Evolutionary conservation across 2,113 vertebrate genomes (phyloP).

Genomic region (Psilopogon haemacephalus): DNA sequence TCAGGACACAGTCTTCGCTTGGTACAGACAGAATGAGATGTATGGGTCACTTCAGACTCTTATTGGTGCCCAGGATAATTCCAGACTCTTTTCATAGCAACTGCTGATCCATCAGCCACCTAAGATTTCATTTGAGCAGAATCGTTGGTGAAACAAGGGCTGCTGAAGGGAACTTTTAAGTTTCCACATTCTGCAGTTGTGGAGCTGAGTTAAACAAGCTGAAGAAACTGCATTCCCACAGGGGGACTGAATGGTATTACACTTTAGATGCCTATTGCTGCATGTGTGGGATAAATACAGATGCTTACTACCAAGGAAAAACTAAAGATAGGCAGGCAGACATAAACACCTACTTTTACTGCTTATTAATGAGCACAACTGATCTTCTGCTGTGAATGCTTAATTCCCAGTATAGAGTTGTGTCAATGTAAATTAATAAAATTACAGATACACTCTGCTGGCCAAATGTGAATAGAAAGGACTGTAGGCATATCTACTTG

Average conservation of each 20-base stretch:
- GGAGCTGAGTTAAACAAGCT: slow-evolving; percentile 32
- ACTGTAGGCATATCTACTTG: background rate
- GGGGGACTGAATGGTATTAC: background rate
- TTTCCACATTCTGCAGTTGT: background rate
- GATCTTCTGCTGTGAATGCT: background rate
- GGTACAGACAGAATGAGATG: background rate
- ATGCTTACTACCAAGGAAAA: background rate
- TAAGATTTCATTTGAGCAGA: background rate
- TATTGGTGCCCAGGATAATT: background rate
- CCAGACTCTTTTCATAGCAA: background rate
- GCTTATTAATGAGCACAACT: background rate
- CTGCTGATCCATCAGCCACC: background rate
- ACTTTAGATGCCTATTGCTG: background rate
- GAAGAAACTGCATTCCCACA: slow-evolving; percentile 16
- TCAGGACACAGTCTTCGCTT: background rate
- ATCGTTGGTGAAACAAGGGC: background rate
- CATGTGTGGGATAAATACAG: background rate
- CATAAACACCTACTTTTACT: background rate
- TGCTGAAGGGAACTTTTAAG: background rate
- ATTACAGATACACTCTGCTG: background rate
- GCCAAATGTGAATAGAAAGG: background rate
- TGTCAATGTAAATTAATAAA: background rate
- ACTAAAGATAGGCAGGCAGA: background rate
- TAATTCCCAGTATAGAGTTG: background rate
- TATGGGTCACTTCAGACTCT: background rate